phyloP scores from a whole-genome alignment of 2,113 vertebrate species.

The Cepphus grylle region DNA sequence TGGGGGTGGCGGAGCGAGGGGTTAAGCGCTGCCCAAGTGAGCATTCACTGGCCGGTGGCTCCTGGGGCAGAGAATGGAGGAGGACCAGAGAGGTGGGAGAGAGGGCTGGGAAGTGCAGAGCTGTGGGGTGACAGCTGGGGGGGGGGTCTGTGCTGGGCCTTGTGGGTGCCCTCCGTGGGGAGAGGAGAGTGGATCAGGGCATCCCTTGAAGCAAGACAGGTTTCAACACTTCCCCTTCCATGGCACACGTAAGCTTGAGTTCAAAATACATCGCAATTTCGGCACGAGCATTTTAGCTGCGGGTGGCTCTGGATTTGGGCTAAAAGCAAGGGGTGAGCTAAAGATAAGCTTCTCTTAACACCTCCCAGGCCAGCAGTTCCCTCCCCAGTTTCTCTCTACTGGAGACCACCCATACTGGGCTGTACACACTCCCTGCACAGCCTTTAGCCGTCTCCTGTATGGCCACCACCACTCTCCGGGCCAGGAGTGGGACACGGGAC shows the following conservation, averaged over 20 bases:
- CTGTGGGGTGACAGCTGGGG: background rate
- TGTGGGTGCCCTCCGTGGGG: fast-evolving
- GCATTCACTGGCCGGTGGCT: background rate
- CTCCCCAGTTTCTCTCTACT: background rate
- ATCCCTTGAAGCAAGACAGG: background rate
- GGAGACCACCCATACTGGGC: background rate
- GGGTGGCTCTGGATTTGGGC: background rate
- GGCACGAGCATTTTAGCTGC: background rate
- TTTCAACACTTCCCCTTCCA: background rate
- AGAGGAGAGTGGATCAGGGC: background rate
- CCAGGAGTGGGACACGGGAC: fast-evolving
- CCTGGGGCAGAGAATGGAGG: background rate
- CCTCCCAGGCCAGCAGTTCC: background rate
- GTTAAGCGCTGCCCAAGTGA: slow-evolving; percentile 15
- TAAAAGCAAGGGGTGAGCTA: background rate
- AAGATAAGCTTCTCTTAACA: background rate
- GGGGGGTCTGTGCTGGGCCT: background rate
- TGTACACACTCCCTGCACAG: background rate
- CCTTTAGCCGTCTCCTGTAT: background rate
- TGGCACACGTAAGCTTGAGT: fast-evolving
- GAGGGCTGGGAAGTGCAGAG: background rate
- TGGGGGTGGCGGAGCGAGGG: background rate
- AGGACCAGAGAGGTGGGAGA: background rate
- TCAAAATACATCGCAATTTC: background rate
- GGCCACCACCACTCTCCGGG: background rate